A percentile compares a stretch with the other conserved stretches of the same genome.
These are phyloP conservation scores for Pseudochirops cupreus DNA, from an alignment of 2,797 vertebrate species.

Conservation along the genomic window DNA sequence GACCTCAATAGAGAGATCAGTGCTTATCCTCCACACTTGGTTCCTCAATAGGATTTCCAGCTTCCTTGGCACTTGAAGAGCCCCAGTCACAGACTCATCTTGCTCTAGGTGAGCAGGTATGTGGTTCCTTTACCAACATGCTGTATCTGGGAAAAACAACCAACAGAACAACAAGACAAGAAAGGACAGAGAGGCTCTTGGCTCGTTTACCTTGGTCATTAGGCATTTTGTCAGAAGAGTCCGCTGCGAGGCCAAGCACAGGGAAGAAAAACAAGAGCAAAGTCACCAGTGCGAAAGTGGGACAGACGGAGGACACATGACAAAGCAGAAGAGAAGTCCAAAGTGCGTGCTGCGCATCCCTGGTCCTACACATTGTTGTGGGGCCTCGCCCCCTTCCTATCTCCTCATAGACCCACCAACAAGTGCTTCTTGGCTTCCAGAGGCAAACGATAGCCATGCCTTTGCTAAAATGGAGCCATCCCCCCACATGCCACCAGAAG, in stretches of 20 bases:
- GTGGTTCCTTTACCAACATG: constrained; percentile 59
- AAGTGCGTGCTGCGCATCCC: background rate
- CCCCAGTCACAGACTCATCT: constrained; percentile 56
- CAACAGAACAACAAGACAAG: constrained; percentile 66
- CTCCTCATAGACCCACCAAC: background rate
- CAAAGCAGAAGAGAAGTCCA: background rate
- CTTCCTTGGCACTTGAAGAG: constrained; percentile 69
- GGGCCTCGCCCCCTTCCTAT: background rate
- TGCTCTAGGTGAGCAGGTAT: constrained; percentile 53
- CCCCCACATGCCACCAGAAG: background rate
- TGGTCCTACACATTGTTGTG: background rate
- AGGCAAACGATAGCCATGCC: background rate
- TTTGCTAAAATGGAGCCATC: background rate
- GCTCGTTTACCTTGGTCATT: constrained; percentile 99
- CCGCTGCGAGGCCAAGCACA: constrained; percentile 94
- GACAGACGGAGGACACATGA: constrained; percentile 71
- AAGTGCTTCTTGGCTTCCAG: constrained; percentile 2
- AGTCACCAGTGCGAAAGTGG: constrained; percentile 84
- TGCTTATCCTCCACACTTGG: constrained; percentile 21
- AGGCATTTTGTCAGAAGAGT: constrained; percentile 99
- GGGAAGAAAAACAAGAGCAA: constrained; percentile 92
- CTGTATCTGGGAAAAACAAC: constrained; percentile 56
- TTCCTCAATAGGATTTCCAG: constrained; percentile 32
- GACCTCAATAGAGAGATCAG: constrained; percentile 16
- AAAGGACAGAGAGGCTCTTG: constrained; percentile 79